Evolutionary conservation across 2,888 invertebrate genomes (phyloP), one percentile per base, ranked within the genome.

Genomic region (Melanotus villosus): DNA sequence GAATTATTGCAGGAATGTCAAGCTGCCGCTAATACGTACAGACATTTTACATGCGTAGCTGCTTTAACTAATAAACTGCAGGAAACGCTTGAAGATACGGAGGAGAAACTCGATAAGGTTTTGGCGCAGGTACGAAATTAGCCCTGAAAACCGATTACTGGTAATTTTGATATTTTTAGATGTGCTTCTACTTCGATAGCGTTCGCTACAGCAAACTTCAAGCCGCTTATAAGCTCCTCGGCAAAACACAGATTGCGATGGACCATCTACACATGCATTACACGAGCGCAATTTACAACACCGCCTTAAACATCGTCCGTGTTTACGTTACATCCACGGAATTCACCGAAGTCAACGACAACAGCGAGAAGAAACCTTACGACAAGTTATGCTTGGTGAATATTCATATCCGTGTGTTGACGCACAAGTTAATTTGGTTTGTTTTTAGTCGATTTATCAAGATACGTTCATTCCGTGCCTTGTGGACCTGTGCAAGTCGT

Each of bases 201-300:
- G 88, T 88, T 9, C 90, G 91, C 4, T 99, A 98, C 81, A 88
- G 90, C 7, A 93, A 95, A 76, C 86, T 98, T 0, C 94, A 96
- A 80, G 91, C 90, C 75, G 98, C 98, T 0, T 99, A 97, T 81
- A 89, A 90, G 36, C 86, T 98, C 18, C 85, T 99, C 2, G 97
- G 96, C 0, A 98, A 98, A 84, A 95, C 94, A 0, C 92, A 97
- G 84, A 92, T 93, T 1, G 96, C 97, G 0, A 83, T 84, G 43
- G 98, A 98, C 83, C 97, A 97, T 82, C 84, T 98, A 7, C 95
- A 96, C 76, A 97, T 98, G 90, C 97, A 98, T 82, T 97, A 96
- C 79, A 94, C 96, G 0, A 96, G 96, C 38, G 94, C 96, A 0
- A 94, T 98, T 12, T 97, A 95, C 75, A 93, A 92, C 71, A 90